Conservation (phyloP, 2,113 vertebrate species). For the Lophotis ruficrista region DNA sequence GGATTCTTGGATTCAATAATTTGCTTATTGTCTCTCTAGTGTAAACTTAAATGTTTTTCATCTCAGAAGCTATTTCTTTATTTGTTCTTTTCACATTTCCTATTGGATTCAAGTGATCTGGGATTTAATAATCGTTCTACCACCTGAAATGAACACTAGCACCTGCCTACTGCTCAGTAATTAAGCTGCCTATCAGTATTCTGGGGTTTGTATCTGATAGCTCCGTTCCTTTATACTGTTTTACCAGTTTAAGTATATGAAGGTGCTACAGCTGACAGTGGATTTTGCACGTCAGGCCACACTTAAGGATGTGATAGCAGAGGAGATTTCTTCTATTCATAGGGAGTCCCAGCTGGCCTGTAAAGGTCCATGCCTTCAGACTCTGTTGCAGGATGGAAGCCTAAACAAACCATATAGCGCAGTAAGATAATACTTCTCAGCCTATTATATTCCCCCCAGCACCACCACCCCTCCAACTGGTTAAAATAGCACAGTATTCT, state of each 20-base stretch:
- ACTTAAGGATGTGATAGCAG: neutral
- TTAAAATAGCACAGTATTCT: slow-evolving; percentile 46
- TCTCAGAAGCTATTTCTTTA: slow-evolving; percentile 6
- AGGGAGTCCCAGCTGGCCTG: neutral
- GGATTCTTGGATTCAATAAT: slow-evolving; percentile 29
- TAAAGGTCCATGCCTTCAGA: neutral
- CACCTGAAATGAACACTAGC: neutral
- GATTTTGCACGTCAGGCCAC: neutral
- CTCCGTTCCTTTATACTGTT: neutral
- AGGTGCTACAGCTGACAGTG: neutral
- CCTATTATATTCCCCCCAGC: slow-evolving; percentile 14
- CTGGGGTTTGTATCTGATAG: neutral
- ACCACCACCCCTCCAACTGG: neutral
- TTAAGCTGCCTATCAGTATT: neutral
- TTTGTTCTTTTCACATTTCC: neutral
- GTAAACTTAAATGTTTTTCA: slow-evolving; percentile 28
- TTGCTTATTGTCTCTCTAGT: slow-evolving; percentile 44
- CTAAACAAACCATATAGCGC: slow-evolving; percentile 10
- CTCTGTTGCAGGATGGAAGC: neutral
- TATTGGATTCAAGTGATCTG: neutral
- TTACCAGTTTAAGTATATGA: neutral
- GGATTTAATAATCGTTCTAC: neutral
- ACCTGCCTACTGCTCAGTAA: neutral
- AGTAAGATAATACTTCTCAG: slow-evolving; percentile 45
- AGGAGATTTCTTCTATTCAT: neutral